Evolutionary conservation across 2,797 vertebrate species (phyloP), one percentile per base, ranked within the genome.

Genomic region (Glossophaga mutica): DNA sequence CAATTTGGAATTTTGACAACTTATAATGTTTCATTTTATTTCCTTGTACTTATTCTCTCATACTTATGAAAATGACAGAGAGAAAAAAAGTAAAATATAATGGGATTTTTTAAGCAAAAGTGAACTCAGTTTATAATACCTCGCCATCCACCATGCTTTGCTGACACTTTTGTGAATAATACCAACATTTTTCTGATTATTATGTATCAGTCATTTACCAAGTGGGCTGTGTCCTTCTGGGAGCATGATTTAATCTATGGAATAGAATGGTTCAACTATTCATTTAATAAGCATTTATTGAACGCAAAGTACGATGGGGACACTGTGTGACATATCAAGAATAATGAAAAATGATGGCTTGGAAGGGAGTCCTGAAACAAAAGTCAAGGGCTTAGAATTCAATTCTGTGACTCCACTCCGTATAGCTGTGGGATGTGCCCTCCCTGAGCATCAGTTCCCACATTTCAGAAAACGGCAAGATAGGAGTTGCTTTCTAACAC

Each of bases 41-140:
- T 73, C 76, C 67, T 62, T 81, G 32, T 67, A 84, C 39, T 74
- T 93, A 93, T 93, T 94, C 96, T 73, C 76, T 93, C 59, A 79
- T 57, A 50, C 32, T 94, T 95, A 83, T 26, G 68, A 93, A 94
- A 96, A 93, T 81, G 71, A 73, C 34, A 76, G 10, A 44, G 1
- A 11, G 5, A 34, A 55, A 71, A 62, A 92, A 19, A 29, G 71
- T 87, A 85, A 95, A 90, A 6, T 14, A 70, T 87, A 70, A 85
- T 85, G 44, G 34, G 14, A 65, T 70, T 62, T 79, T 57, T 22
- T 29, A 81, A 78, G 68, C 5, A 22, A 67, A 94, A 39, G 32
- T 87, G 71, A 94, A 74, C 70, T 91, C 39, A 67, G 91, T 89
- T 94, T 70, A 44, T 8, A 44, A 2, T 42, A 50, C 42, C 3